phyloP scores from a whole-genome alignment of 2,113 vertebrate genomes.

The Psammodynastes pulverulentus region DNA sequence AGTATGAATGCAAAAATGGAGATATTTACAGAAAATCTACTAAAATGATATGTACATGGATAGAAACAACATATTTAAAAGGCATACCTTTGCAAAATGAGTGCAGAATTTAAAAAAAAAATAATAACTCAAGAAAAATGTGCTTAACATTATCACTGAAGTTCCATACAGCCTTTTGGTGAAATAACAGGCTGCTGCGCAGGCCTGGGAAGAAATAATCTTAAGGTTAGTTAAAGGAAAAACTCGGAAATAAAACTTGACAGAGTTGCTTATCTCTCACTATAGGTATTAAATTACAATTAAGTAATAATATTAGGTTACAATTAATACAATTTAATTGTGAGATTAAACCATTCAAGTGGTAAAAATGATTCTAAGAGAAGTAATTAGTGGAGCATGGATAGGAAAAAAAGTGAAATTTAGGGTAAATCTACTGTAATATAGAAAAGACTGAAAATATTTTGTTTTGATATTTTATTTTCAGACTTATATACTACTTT shows the following conservation, averaged over 20 bases:
- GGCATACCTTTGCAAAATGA: background rate
- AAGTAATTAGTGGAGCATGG: background rate
- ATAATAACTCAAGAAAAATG: background rate
- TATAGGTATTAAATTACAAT: background rate
- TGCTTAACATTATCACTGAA: background rate
- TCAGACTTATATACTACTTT: background rate
- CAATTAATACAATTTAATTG: background rate
- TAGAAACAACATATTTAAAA: background rate
- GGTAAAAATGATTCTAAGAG: background rate
- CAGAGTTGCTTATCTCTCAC: background rate
- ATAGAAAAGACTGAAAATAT: background rate
- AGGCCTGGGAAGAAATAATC: background rate
- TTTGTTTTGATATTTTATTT: background rate
- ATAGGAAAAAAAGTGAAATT: background rate
- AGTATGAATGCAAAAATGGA: background rate
- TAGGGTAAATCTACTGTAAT: background rate
- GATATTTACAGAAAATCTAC: background rate
- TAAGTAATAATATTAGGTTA: background rate
- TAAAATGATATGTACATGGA: background rate
- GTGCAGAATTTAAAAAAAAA: background rate
- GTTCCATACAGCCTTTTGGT: background rate
- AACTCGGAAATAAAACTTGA: background rate
- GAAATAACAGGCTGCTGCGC: background rate
- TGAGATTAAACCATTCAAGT: background rate
- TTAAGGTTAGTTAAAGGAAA: background rate